Conservation (phyloP, 1,140 invertebrate species). For the Aphaenogaster rudis region DNA sequence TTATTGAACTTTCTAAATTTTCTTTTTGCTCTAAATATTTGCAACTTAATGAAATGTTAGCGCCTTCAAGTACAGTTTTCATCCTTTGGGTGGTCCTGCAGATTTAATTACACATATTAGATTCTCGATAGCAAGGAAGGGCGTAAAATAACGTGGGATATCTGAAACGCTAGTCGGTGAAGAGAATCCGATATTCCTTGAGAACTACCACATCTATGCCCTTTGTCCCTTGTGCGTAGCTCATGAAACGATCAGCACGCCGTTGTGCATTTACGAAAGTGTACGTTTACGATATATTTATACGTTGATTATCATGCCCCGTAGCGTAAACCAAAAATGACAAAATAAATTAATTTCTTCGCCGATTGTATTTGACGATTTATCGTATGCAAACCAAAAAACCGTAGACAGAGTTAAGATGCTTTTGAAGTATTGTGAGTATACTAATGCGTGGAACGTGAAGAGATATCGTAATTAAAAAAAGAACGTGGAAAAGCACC, state of each 20-base stretch:
- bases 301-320: background rate
- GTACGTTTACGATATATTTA: background rate
- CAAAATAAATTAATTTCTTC: background rate
- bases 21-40: background rate
- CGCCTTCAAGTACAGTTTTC: background rate
- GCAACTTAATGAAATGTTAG: background rate
- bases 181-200: slow-evolving; percentile 22
- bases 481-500: background rate
- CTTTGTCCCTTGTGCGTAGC: background rate
- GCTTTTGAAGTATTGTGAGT: background rate
- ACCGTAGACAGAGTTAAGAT: background rate
- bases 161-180: background rate
- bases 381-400: background rate
- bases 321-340: background rate
- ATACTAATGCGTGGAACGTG: too few species aligned
- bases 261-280: background rate
- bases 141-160: slow-evolving; percentile 42
- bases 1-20: background rate
- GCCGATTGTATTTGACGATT: background rate
- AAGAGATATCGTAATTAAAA: background rate
- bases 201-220: background rate
- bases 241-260: background rate
- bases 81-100: slow-evolving; percentile 22
- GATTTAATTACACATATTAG: slow-evolving; percentile 52
- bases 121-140: background rate